Evolutionary conservation across 2,888 invertebrate species (phyloP), one percentile per base, ranked within the genome.

Genomic region (Horisme vitalbata): DNA sequence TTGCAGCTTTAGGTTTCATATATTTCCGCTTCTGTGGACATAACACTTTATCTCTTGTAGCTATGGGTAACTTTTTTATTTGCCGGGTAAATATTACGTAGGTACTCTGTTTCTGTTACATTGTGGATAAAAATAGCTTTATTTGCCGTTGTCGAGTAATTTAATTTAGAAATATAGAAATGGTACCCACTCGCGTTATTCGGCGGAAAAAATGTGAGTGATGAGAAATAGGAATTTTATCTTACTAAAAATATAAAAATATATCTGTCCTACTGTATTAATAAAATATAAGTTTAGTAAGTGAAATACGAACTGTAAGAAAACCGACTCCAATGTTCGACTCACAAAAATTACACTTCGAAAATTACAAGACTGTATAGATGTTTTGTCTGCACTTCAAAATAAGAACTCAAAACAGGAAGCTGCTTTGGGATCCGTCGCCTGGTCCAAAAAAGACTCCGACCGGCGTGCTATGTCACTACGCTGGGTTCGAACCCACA

Each of bases 51-150:
- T 24, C 30, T 41, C 28, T 12, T n/a, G 27, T 23, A 45, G 30
- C 14, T 52, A 45, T 45, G 38, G 23, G 32, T 10, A 36, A 28
- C 33, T 34, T 41, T 31, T 36, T 36, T 3, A 43, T 31, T 38
- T 41, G 38, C 37, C 21, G 27, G 9, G 32, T 37, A 47, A 37
- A 41, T 28, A 47, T 12, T 27, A 20, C 20, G n/a, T n/a, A n/a
- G n/a, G n/a, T n/a, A n/a, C n/a, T n/a, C 12, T 26, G 39, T 23
- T 23, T 24, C 13, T 7, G 21, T 31, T 31, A 20, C 12, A 26
- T 20, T 12, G 24, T 18, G 18, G 21, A 34, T 32, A 15, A 37
- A 41, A 47, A 41, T 27, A 32, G 32, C 41, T 41, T 33, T 47
- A 39, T 41, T 47, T 27, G 36, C 13, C 20, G 21, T 9, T 30